These are phyloP conservation scores for Ametastegia equiseti DNA, from an alignment of 2,888 invertebrate species.

Conservation along the genomic window DNA sequence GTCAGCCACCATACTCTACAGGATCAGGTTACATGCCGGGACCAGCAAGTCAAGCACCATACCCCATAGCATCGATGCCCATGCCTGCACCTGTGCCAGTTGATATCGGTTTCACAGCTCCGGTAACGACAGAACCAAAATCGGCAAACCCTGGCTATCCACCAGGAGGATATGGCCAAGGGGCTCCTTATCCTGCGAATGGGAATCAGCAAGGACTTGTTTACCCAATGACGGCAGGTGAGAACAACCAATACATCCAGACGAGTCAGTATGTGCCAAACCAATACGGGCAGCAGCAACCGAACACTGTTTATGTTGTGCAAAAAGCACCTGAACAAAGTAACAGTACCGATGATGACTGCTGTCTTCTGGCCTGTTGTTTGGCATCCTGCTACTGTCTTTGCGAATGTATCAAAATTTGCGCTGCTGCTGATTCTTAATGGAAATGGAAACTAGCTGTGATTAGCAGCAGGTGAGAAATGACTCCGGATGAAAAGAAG, in stretches of 20 bases:
- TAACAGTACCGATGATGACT: neutral
- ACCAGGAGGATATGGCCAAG: neutral
- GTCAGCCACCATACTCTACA: neutral
- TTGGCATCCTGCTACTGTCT: neutral
- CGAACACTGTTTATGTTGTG: neutral
- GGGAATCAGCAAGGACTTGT: neutral
- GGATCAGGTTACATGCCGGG: neutral
- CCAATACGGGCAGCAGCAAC: neutral
- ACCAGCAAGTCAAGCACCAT: constrained; percentile 3
- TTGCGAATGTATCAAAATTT: neutral
- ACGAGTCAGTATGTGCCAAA: neutral
- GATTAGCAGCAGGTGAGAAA: neutral
- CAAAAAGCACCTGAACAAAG: neutral
- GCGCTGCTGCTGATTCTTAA: neutral
- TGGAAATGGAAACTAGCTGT: neutral
- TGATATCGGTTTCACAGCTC: constrained; percentile 8
- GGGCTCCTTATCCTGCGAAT: neutral
- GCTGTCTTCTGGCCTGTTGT: neutral
- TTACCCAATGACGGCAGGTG: constrained; percentile 2
- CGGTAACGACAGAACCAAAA: constrained; percentile 7
- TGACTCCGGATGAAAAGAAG: neutral
- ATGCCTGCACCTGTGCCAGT: constrained; percentile 10
- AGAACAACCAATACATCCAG: neutral
- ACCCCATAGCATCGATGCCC: constrained; percentile 15
- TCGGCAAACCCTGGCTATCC: neutral